Conservation (phyloP, 1,140 invertebrate genomes). For the Drosophila parabipectinata region DNA sequence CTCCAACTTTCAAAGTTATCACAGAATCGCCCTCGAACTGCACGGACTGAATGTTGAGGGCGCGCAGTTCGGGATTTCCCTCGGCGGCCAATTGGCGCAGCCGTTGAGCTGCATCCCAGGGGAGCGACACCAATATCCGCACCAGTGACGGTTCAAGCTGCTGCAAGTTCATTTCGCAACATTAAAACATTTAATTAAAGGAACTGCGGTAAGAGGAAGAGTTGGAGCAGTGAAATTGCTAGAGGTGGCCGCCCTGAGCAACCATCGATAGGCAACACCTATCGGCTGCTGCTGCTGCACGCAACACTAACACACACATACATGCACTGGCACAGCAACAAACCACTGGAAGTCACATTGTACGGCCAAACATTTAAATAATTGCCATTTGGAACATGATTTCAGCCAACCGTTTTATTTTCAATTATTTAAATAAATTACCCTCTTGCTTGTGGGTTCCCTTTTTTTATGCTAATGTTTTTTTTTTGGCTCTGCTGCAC, state of each 20-base stretch:
- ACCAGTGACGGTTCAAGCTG: conserved; percentile 97
- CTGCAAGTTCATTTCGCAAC: conserved; percentile 50
- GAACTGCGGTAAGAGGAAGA: conserved; percentile 30
- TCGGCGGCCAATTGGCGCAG: conserved; percentile 95
- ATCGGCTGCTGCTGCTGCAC: conserved; percentile 25
- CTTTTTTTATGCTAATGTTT: conserved; percentile 48
- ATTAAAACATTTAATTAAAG: conserved; percentile 42
- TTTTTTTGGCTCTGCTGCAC: conserved; percentile 26
- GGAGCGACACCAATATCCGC: conserved; percentile 97
- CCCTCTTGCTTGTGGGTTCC: conserved; percentile 20
- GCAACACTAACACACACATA: conserved; percentile 8
- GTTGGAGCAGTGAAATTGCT: conserved; percentile 32
- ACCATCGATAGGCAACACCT: conserved; percentile 41
- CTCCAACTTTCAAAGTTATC: conserved; percentile 93
- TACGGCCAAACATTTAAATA: conserved; percentile 9
- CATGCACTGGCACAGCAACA: not conserved
- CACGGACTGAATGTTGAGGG: conserved; percentile 96
- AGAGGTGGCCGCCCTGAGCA: conserved; percentile 8
- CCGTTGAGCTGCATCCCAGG: conserved; percentile 95
- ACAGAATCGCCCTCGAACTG: conserved; percentile 98
- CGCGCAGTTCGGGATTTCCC: conserved; percentile 93
- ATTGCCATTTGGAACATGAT: conserved; percentile 5
- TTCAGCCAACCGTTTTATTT: not conserved
- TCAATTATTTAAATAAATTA: conserved; percentile 1
- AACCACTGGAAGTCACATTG: conserved; percentile 23